Percentiles rank a stretch among this genome's conserved stretches.
phyloP scores from a whole-genome alignment of 2,113 vertebrate species.

The Brachyhypopomus gauderio region DNA sequence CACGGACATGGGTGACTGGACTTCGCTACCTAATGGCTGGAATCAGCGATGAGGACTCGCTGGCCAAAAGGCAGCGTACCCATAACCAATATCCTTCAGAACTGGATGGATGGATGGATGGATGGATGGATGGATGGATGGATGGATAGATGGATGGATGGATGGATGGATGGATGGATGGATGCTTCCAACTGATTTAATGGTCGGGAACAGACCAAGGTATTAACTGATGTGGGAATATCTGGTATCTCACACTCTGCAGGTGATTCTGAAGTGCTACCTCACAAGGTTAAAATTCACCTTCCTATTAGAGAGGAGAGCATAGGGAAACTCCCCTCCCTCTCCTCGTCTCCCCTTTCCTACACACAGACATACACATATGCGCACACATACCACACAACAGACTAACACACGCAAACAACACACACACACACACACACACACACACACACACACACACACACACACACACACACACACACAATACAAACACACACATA shows the following conservation, averaged over 20 bases:
- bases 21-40: constrained; percentile 96
- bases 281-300: not conserved
- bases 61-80: constrained; percentile 90
- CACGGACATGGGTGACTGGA: constrained; percentile 95
- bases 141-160: no score
- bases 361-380: not conserved
- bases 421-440: not conserved
- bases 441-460: not conserved
- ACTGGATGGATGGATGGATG: not conserved
- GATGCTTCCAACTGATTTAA: constrained; percentile 12
- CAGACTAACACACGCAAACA: not conserved
- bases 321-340: not conserved
- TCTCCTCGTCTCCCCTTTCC: not conserved
- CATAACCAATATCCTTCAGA: constrained; percentile 94
- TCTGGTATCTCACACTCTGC: not conserved
- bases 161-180: no score
- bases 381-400: not conserved
- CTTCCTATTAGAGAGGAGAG: not conserved
- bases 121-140: no score
- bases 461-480: not conserved
- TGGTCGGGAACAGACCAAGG: not conserved
- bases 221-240: constrained; percentile 1
- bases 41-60: constrained; percentile 94
- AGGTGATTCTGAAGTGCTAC: not conserved
- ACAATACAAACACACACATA: not conserved